Conservation (phyloP, 2,113 vertebrate species). For the Meriones unguiculatus region DNA sequence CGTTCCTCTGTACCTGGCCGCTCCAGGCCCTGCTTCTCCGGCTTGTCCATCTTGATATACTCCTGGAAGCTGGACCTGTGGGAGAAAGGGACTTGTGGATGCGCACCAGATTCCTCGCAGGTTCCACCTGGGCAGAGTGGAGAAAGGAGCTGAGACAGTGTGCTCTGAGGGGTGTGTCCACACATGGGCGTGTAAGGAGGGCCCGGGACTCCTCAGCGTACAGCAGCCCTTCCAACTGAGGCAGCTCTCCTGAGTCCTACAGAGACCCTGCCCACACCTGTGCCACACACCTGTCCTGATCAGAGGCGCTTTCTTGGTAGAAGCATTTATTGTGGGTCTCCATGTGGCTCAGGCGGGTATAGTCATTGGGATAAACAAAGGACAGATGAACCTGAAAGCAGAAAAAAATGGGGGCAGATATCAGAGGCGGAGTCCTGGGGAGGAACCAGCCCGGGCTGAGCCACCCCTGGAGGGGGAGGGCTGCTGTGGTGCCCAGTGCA, state of each 20-base stretch:
- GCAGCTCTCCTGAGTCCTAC: neutral
- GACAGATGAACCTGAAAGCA: slow-evolving; percentile 92
- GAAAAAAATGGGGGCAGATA: neutral
- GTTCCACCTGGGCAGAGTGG: neutral
- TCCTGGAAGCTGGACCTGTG: slow-evolving; percentile 88
- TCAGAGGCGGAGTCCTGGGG: neutral
- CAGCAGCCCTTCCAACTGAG: neutral
- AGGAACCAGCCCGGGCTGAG: neutral
- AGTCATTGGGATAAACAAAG: slow-evolving; percentile 96
- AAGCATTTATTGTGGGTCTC: slow-evolving; percentile 94
- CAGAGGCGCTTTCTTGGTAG: slow-evolving; percentile 90
- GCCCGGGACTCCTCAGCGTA: neutral
- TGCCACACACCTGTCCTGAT: slow-evolving; percentile 88
- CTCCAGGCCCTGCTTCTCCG: slow-evolving; percentile 75
- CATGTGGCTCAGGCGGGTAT: slow-evolving; percentile 96
- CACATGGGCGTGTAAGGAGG: too few species aligned
- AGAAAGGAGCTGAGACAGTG: neutral
- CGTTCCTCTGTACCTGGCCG: slow-evolving; percentile 80
- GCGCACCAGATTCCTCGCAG: fast-evolving
- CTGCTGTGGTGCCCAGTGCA: neutral
- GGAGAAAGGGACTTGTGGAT: slow-evolving; percentile 13
- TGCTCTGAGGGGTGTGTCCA: neutral
- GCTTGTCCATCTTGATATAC: slow-evolving; percentile 88
- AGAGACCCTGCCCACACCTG: neutral
- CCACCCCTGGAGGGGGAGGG: too few species aligned